These are phyloP conservation scores for Brachymystax lenok DNA, from an alignment of 2,797 vertebrate genomes.

Conservation along the genomic window DNA sequence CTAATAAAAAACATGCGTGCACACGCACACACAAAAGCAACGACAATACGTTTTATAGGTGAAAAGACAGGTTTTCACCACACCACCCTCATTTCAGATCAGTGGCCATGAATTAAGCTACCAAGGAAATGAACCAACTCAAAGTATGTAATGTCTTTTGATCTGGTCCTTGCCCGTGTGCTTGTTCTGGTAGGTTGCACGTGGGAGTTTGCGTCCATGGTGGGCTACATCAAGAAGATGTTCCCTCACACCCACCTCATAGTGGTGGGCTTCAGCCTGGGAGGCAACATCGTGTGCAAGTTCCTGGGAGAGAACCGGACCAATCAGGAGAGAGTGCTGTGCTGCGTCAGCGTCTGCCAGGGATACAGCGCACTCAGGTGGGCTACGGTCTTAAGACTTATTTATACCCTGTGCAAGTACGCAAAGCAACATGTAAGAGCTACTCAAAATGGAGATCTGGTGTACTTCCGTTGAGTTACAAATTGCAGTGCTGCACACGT, in stretches of 20 bases:
- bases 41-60: background rate
- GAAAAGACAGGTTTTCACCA: background rate
- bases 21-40: background rate
- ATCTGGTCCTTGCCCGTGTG: background rate
- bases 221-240: conserved; percentile 89
- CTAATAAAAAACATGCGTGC: background rate
- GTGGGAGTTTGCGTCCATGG: conserved; percentile 97
- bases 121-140: background rate
- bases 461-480: too few species aligned
- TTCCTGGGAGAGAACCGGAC: conserved; percentile 89
- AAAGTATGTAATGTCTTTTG: background rate
- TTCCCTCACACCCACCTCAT: conserved; percentile 89
- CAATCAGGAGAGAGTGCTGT: conserved; percentile 95
- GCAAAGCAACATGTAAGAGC: too few species aligned
- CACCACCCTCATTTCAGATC: background rate
- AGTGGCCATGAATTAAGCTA: background rate
- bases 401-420: too few species aligned
- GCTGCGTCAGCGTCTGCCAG: conserved; percentile 95
- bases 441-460: too few species aligned
- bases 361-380: conserved; percentile 96
- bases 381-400: conserved; percentile 42
- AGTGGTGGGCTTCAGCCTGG: conserved; percentile 95
- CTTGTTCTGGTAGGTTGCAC: conserved; percentile 84
- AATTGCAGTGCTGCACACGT: too few species aligned
- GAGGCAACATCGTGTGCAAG: conserved; percentile 98